Evolutionary conservation across 2,797 vertebrate species (phyloP).

Genomic region (Selene dorsalis): DNA sequence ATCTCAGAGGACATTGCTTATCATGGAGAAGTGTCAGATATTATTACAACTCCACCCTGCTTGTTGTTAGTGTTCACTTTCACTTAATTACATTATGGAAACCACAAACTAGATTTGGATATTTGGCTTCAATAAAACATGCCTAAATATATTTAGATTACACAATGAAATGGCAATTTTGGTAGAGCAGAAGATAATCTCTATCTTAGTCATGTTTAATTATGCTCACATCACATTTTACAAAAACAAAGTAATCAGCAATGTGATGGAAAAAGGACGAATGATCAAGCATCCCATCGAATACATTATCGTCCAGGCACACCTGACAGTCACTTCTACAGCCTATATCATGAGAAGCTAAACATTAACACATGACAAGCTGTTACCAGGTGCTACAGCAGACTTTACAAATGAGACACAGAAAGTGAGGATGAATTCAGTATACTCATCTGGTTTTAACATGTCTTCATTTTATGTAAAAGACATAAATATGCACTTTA

Average conservation of each 20-base stretch:
- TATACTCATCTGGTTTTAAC: background rate
- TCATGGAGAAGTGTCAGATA: constrained; percentile 10
- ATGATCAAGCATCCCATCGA: background rate
- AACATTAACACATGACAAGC: background rate
- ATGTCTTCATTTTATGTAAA: background rate
- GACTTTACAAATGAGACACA: background rate
- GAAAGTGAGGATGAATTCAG: background rate
- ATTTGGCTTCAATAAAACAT: background rate
- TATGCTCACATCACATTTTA: background rate
- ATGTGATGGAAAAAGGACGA: background rate
- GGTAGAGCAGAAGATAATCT: background rate
- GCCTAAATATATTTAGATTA: background rate
- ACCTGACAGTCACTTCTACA: background rate
- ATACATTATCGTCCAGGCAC: background rate
- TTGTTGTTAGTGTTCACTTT: background rate
- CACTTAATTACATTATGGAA: background rate
- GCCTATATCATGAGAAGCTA: background rate
- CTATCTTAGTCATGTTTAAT: background rate
- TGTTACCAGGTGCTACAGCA: background rate
- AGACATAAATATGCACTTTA: constrained; percentile 4
- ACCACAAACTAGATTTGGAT: background rate
- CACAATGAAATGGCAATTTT: background rate
- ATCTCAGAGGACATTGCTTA: background rate
- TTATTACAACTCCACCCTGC: background rate
- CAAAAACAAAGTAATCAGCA: background rate